Evolutionary conservation across 2,797 vertebrate genomes (phyloP).

Genomic region (Percopsis omiscomaycus): DNA sequence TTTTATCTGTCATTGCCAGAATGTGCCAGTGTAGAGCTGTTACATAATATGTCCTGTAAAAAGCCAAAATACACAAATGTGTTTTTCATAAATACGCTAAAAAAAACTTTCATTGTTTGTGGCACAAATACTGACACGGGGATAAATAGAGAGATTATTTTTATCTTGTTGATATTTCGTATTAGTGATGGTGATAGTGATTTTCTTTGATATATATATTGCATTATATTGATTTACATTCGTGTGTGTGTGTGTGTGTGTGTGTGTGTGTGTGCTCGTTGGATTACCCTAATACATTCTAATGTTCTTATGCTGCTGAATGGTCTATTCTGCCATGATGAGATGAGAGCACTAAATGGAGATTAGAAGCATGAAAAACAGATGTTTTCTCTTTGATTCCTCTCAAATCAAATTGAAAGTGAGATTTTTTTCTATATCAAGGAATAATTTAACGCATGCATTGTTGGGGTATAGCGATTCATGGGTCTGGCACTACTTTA

Average conservation of each 20-base stretch:
- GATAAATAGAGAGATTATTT: constrained; percentile 50
- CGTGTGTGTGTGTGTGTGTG: constrained; percentile 32
- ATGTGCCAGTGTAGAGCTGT: constrained; percentile 20
- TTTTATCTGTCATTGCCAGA: not conserved
- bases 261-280: constrained; percentile 66
- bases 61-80: not conserved
- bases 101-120: not conserved
- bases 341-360: constrained; percentile 53
- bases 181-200: constrained; percentile 56
- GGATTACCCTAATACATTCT: constrained; percentile 71
- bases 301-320: constrained; percentile 59
- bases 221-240: constrained; percentile 48
- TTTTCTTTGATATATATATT: constrained; percentile 66
- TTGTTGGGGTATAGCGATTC: no score
- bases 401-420: constrained; percentile 7
- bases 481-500: no score
- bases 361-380: constrained; percentile 50
- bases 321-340: constrained; percentile 49
- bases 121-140: constrained; percentile 27
- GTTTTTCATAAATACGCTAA: not conserved
- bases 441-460: not conserved
- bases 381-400: constrained; percentile 41
- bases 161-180: constrained; percentile 61
- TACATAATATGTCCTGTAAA: constrained; percentile 30
- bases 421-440: not conserved